Evolutionary conservation across 2,113 vertebrate genomes (phyloP), one percentile per base, ranked within the genome.

Genomic region (Callorhinus ursinus): DNA sequence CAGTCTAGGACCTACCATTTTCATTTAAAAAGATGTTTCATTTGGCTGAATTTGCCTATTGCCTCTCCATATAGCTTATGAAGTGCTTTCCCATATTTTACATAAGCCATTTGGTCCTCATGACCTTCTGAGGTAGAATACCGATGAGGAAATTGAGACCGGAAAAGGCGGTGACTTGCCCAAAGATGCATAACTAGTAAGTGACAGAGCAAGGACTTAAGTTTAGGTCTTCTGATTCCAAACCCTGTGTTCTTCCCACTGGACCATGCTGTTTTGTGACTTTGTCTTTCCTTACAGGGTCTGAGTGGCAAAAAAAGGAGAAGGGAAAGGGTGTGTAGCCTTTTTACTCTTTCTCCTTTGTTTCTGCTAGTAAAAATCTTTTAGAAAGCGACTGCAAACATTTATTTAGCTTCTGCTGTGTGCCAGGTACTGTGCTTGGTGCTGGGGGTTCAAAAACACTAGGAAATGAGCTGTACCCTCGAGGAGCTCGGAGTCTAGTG

Each of bases 301-400:
- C 98, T 98, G 97, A 98, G 98, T 98, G 98, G 98, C 97, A 98
- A 98, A 97, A 98, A 98, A 98, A 98, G 98, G 98, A 98, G 98
- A 97, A 98, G 98, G 98, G 98, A 98, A 97, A 98, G 98, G 98
- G 98, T 98, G 97, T 97, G 98, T 98, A 98, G 97, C 98, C 97
- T 98, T 98, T 98, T 98, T 98, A 98, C 96, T 98, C 97, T 98
- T 97, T 97, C 97, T 98, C 97, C 97, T 98, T 97, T 97, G 94
- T 97, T 93, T 98, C 98, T 97, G 33, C 98, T 98, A 98, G 97
- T 98, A 97, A 97, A 97, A 97, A 77, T 96, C 98, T 98, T 96
- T 96, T 98, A 98, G 98, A 96, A 96, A 97, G 97, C 97, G 97
- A 95, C 98, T 96, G 98, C 98, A 97, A 96, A 98, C 94, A 93